These are phyloP conservation scores for Clistopyga incitator DNA, from an alignment of 2,888 invertebrate species.

Conservation along the genomic window DNA sequence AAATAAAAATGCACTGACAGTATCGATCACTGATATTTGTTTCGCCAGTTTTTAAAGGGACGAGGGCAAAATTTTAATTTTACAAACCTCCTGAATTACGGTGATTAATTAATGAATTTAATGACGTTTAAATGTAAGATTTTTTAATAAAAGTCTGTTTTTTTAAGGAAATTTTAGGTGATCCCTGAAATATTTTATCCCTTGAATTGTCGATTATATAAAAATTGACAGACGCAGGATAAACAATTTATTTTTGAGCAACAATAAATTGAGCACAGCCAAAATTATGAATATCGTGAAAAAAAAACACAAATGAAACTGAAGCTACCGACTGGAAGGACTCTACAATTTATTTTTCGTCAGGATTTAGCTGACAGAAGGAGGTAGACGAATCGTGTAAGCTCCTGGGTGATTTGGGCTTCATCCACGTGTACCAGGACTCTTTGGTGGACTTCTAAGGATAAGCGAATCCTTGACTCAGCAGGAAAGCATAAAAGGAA, in stretches of 20 bases:
- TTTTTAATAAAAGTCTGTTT: not conserved
- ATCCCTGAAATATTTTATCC: too few species aligned
- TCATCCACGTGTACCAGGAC: constrained; percentile 60
- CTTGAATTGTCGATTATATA: too few species aligned
- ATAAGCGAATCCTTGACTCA: constrained; percentile 82
- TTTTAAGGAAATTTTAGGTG: too few species aligned
- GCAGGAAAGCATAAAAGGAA: constrained; percentile 79
- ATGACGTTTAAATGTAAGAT: not conserved
- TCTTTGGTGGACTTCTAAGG: constrained; percentile 76
- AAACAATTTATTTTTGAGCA: too few species aligned
- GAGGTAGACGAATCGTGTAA: not conserved
- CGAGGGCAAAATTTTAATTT: too few species aligned
- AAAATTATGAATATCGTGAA: not conserved
- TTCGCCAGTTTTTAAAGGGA: too few species aligned
- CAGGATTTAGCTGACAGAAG: not conserved
- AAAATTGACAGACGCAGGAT: too few species aligned
- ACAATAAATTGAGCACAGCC: not conserved
- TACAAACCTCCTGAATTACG: too few species aligned
- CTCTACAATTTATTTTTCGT: not conserved
- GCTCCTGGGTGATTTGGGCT: constrained; percentile 33
- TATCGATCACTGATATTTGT: too few species aligned
- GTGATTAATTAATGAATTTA: too few species aligned
- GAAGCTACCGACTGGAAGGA: constrained; percentile 59
- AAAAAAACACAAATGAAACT: constrained; percentile 39
- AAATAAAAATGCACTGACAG: too few species aligned